Conservation (phyloP, 1,140 invertebrate species). For the Nasonia vitripennis region DNA sequence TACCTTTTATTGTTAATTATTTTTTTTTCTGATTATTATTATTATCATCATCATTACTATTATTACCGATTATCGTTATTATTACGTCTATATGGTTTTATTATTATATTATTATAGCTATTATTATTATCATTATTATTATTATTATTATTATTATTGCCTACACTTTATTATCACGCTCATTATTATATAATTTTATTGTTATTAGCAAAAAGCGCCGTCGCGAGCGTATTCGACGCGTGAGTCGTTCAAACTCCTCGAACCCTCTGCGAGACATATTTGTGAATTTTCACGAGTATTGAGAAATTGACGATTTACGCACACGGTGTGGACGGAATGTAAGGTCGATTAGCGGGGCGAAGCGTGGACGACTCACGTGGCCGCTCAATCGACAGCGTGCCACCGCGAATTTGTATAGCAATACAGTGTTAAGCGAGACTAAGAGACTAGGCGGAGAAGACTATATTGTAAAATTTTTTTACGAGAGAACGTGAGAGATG, state of each 20-base stretch:
- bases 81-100: slow-evolving; percentile 36
- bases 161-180: slow-evolving; percentile 22
- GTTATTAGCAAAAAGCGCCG: slow-evolving; percentile 25
- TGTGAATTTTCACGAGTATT: neutral
- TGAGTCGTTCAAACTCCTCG: neutral
- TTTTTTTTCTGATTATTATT: slow-evolving; percentile 28
- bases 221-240: slow-evolving; percentile 1
- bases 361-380: slow-evolving; percentile 12
- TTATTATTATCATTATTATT: slow-evolving; percentile 8
- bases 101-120: slow-evolving; percentile 34
- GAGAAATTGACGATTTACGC: slow-evolving; percentile 18
- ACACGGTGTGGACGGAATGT: slow-evolving; percentile 19
- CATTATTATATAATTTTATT: slow-evolving; percentile 37
- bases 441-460: slow-evolving; percentile 59
- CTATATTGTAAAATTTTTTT: slow-evolving; percentile 60
- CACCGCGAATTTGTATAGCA: slow-evolving; percentile 51
- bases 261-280: neutral
- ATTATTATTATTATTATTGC: slow-evolving; percentile 24
- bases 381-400: neutral
- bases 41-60: slow-evolving; percentile 28
- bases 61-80: slow-evolving; percentile 45
- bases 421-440: slow-evolving; percentile 58
- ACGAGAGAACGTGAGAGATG: slow-evolving; percentile 49
- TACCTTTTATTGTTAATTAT: slow-evolving; percentile 46
- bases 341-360: neutral